Conservation (phyloP, 2,888 invertebrate genomes). For the Chaitophorus viminalis region DNA sequence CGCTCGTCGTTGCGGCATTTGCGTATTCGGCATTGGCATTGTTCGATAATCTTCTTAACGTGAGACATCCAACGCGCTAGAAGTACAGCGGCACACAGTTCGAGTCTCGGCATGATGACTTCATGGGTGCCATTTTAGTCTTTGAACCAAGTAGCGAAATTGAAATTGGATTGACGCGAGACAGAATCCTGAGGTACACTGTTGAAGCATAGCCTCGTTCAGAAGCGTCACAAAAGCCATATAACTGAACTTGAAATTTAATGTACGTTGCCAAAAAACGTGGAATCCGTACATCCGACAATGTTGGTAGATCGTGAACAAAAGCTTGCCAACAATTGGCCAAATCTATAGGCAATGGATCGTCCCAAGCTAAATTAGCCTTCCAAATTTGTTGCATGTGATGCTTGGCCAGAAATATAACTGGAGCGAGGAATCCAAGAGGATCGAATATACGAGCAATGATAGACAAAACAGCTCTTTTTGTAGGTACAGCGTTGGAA, state of each 20-base stretch:
- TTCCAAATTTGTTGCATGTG: not conserved
- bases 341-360: not conserved
- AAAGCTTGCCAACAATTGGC: not conserved
- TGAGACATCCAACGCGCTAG: constrained; percentile 29
- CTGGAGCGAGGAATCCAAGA: not conserved
- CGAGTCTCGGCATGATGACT: constrained; percentile 34
- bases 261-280: not conserved
- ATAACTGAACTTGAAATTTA: not conserved
- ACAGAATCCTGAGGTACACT: not conserved
- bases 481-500: not conserved
- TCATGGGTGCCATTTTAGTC: constrained; percentile 43
- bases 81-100: constrained; percentile 39
- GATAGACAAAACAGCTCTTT: not conserved
- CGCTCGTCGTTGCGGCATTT: no score
- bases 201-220: constrained; percentile 16
- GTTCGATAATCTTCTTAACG: no score
- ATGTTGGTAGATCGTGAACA: not conserved
- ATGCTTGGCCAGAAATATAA: not conserved
- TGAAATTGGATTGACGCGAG: not conserved
- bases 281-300: not conserved
- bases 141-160: constrained; percentile 31
- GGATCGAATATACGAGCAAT: not conserved
- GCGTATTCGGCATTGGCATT: no score
- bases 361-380: not conserved
- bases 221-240: constrained; percentile 41